phyloP scores from a whole-genome alignment of 2,888 invertebrate species.

The Isotomurus palustris region DNA sequence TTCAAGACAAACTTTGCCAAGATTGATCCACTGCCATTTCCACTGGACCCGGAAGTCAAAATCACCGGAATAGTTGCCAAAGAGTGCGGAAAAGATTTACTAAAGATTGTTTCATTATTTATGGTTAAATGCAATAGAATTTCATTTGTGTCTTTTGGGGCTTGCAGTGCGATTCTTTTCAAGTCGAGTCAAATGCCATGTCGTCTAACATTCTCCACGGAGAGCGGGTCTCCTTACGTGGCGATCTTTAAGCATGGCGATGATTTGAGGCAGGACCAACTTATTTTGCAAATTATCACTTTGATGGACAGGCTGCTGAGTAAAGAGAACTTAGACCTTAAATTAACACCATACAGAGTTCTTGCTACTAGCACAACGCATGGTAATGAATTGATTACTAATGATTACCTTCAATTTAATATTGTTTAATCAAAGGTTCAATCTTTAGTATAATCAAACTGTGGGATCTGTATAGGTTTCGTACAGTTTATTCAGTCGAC shows the following conservation, averaged over 20 bases:
- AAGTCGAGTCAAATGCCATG: conserved; percentile 97
- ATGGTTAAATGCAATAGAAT: neutral
- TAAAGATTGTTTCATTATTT: too few relatives aligned
- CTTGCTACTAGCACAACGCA: conserved; percentile 93
- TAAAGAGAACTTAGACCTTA: conserved; percentile 92
- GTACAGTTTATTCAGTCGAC: conserved; percentile 91
- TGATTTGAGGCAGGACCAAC: conserved; percentile 93
- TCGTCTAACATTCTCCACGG: conserved; percentile 32
- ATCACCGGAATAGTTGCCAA: conserved; percentile 84
- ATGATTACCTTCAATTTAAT: neutral
- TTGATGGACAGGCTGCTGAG: conserved; percentile 94
- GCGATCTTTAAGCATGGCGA: conserved; percentile 98
- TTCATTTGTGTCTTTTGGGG: conserved; percentile 12
- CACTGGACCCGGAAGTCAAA: conserved; percentile 84
- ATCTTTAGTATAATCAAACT: too few relatives aligned
- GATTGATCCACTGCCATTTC: conserved; percentile 90
- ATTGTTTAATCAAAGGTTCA: too few relatives aligned
- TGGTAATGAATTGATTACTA: conserved; percentile 52
- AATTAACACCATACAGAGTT: conserved; percentile 91
- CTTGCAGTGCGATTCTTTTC: conserved; percentile 71
- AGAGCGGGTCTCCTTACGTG: conserved; percentile 64
- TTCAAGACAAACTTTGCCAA: conserved; percentile 81
- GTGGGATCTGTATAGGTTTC: conserved; percentile 63
- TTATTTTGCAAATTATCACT: conserved; percentile 95
- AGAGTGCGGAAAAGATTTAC: conserved; percentile 53